phyloP scores from a whole-genome alignment of 2,888 invertebrate genomes.

The Linnaemya vulpina region DNA sequence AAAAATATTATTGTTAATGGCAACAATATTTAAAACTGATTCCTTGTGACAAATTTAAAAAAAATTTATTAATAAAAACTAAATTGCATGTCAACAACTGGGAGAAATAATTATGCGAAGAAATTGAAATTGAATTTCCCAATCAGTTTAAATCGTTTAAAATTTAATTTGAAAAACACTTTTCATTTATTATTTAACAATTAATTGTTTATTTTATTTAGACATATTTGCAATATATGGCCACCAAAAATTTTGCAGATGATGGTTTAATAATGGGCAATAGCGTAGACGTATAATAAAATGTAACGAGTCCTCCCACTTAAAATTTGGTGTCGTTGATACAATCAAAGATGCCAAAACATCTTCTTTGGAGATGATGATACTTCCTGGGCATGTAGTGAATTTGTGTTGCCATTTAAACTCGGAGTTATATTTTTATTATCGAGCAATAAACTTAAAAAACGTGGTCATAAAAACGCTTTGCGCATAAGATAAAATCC shows the following conservation, averaged over 20 bases:
- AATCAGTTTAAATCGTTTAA: neutral
- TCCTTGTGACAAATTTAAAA: no score
- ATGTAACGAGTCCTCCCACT: slow-evolving; percentile 49
- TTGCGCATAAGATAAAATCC: neutral
- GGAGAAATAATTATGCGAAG: neutral
- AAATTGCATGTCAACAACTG: no score
- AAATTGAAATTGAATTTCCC: neutral
- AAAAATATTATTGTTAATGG: no score
- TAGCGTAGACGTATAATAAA: slow-evolving; percentile 42
- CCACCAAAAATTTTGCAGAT: neutral
- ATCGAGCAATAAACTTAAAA: slow-evolving; percentile 65
- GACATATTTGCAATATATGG: neutral
- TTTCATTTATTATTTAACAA: neutral
- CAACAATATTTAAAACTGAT: no score
- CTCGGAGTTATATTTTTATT: slow-evolving; percentile 67
- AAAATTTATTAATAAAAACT: no score
- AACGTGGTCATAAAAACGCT: slow-evolving; percentile 58
- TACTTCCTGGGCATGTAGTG: neutral
- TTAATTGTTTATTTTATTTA: neutral
- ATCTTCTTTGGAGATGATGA: neutral
- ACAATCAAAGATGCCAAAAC: slow-evolving; percentile 60
- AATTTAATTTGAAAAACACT: neutral
- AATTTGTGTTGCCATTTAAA: slow-evolving; percentile 47
- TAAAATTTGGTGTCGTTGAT: slow-evolving; percentile 23
- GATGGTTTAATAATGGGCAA: slow-evolving; percentile 20